Base-by-base conservation (phyloP, 2,113 vertebrate species). In the Lophochroa leadbeateri region DNA sequence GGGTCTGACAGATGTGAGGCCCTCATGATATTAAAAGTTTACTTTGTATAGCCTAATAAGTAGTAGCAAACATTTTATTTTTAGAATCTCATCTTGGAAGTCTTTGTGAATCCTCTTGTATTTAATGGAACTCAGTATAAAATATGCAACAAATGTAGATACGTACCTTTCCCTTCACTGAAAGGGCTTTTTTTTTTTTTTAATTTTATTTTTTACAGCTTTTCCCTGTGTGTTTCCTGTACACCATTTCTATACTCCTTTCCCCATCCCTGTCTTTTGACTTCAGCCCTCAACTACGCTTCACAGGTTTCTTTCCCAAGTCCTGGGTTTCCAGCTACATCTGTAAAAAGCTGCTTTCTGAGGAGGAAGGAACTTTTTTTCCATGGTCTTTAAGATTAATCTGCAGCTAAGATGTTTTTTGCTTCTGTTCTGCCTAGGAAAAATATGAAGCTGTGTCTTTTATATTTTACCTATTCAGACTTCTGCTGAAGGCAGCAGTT, bases 251-350 rank as follows among this genome's bases (percentile, higher is more conserved):
- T 77, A 17, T 82, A 41, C 12, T 85, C 75, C 12, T 82, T 8
- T 12, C 6, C 2, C 4, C 27, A 25, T 13, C 86, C 5, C 15
- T 0, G 0, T 21, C 31, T 77, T 86, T 85, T 37, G 10, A 24
- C 28, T 67, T 81, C 39, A 80, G 27, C 17, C 21, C 41, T 77
- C 41, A 52, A 1, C 93, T 90, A 33, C 53, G 15, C 28, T 61
- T 27, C 31, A 52, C n/a, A 69, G 29, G 19, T 93, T 88, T 76
- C 53, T 86, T 90, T 74, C 31, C 9, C 13, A 65, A 17, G 41
- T 65, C 19, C n/a, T 74, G 37, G 5, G 16, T 82, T 93, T 37
- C 20, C 49, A 69, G 10, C 47, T 91, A 60, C 16, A 25, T n/a
- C 41, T 88, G 74, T 76, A 52, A 69, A 60, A 69, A 85, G 44